Evolutionary conservation across 2,888 invertebrate genomes (phyloP), one percentile per base, ranked within the genome.

Genomic region (Onchidella celtica): DNA sequence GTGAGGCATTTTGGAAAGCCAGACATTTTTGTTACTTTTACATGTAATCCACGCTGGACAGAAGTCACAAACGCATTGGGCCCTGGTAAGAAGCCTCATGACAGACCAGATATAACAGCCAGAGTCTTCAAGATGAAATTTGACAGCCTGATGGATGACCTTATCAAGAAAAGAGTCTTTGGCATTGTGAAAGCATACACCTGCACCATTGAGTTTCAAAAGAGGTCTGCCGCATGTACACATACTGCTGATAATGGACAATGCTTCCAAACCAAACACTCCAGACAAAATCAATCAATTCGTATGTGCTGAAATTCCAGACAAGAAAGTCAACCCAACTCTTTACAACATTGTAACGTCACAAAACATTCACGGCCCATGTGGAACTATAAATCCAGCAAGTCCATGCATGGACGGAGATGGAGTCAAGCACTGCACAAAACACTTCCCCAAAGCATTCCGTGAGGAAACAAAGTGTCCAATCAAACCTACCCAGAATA

Each of bases 101-200:
- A 47, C 47, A 47, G 47, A 47, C 47, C 47, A 14, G 66, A 66
- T 34, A 6, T 66, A 6, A 24, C 24, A 66, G 29, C 32, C 3
- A 66, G 66, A 66, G 66, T 66, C 11, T 66, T 66, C 36, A 32
- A 66, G 29, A 29, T 66, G 29, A 66, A 66, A 66, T 17, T 66
- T 11, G 24, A 32, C 17, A 21, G 11, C 4, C 36, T 66, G 11
- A 32, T 66, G 34, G 24, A 66, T 29, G 66, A 66, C n/a, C 34
- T 66, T 4, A 32, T 32, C 21, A 66, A 66, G 24, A 6, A 21
- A 3, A 6, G 29, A 14, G 24, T 27, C 11, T 66, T 66, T 27
- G 66, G 66, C 29, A 4, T 3, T 66, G 66, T 66, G 6, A 29
- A 4, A 11, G 66, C 17, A 29, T 32, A 32, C 21, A 14, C 24